Evolutionary conservation across 2,888 invertebrate genomes (phyloP), one percentile per base, ranked within the genome.

Genomic region (Cloeon dipterum): DNA sequence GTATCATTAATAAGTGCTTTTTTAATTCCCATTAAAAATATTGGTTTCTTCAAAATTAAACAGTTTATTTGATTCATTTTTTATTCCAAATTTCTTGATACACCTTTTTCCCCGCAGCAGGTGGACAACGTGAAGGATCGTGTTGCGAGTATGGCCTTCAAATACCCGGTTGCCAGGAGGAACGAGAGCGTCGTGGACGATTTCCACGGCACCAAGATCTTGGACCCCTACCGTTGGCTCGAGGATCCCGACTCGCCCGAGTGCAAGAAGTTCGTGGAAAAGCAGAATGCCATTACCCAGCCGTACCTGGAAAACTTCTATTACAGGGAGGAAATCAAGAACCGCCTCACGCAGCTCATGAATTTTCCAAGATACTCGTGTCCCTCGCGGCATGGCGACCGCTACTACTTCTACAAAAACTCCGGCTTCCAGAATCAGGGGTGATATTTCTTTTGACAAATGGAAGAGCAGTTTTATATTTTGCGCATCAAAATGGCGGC

Each of bases 361-460:
- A 81, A 98, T 57, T 94, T 83, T 58, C 85, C 89, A n/a, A 93
- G 91, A 61, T 88, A 79, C 58, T 77, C 83, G 2, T 79, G 82
- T 46, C 93, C 93, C 0, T 70, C 68, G 49, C 70, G 70, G 46
- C 69, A 78, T 48, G 94, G 93, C 3, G 62, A 72, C 43, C 68
- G 68, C 52, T 98, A 91, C 57, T 96, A 83, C 58, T 91, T 83
- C 58, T 81, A 72, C 49, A 76, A 77, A 62, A 98, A 98, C 53
- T 74, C 82, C 23, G 96, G 96, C 2, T 64, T 98, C 39, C 96
- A 98, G 60, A 94, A 98, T 58, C 96, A 98, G 57, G 81, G 76
- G 85, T 85, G 49, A 42, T 20, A 39, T 26, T 36, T 3, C 16
- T 13, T 2, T n/a, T n/a, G 26, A 26, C 25, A 3, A 26, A 26